Conservation (phyloP, 2,113 vertebrate species). For the Origma solitaria region DNA sequence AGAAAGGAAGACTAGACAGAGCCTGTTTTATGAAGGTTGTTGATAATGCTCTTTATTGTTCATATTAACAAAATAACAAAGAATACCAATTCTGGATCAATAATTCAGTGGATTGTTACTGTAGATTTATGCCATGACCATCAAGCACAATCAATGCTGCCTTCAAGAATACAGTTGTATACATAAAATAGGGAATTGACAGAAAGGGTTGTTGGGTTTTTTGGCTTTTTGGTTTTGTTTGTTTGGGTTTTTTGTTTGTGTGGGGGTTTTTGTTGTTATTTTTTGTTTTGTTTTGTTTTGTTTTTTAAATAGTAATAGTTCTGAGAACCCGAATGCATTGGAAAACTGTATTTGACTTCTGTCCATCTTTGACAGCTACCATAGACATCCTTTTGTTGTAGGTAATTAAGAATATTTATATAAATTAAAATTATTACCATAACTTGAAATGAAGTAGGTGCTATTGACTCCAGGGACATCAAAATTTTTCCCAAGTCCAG, state of each 20-base stretch:
- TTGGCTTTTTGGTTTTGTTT: neutral
- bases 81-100: neutral
- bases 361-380: neutral
- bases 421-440: neutral
- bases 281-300: too few species aligned
- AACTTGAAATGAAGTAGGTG: neutral
- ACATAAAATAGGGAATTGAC: neutral
- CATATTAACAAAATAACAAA: neutral
- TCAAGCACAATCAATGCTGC: neutral
- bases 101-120: neutral
- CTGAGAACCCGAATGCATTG: neutral
- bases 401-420: neutral
- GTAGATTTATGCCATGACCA: neutral
- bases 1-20: neutral
- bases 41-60: neutral
- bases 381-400: neutral
- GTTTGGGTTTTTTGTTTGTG: neutral
- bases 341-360: neutral
- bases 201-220: rapidly evolving
- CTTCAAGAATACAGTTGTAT: neutral
- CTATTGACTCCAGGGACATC: neutral
- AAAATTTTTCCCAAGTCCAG: neutral
- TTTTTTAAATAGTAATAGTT: neutral
- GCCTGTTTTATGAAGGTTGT: neutral
- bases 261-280: too few species aligned